Base-by-base conservation (phyloP, 2,113 vertebrate genomes). In the Furnarius figulus region DNA sequence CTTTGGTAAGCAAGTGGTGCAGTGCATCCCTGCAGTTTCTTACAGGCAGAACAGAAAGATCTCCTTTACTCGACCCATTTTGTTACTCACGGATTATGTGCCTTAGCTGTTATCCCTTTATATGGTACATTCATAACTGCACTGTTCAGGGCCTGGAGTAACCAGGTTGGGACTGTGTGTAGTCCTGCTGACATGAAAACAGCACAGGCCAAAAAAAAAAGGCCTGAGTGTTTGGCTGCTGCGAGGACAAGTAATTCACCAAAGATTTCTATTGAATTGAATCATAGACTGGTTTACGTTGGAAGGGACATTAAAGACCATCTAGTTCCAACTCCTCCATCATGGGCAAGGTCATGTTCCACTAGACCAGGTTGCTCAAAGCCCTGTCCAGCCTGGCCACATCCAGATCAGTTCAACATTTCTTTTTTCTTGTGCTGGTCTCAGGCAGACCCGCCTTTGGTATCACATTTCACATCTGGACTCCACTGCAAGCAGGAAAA, bases 101-200 rank as follows among this genome's bases (percentile, higher is more conserved):
- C 94, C 16, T 95, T 87, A 96, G 97, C 98, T 98, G 98, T 98
- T 98, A 97, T 97, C 98, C 97, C 93, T 98, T 98, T 98, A 85
- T 95, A 97, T 90, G 92, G 90, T 88, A 77, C 98, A 97, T 97
- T 98, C 94, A 90, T 85, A 68, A 93, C 98, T 97, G 94, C 91
- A 97, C 97, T 98, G 85, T 87, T 74, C 53, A 8, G 40, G 97
- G 97, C 96, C 97, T 93, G 93, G 91, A 97, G 67, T 20, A 91
- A 62, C 62, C 90, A 74, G 77, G 19, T 62, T 65, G 63, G 71
- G 52, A 37, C 86, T 72, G 39, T 30, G 55, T 81, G 33, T 86
- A 95, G 82, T 76, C 80, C 83, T 19, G 31, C 61, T 67, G 73
- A 55, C 65, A 44, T 4, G n/a, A 52, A 90, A 70, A 89, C 31